A percentile compares a stretch with the other conserved stretches of the same genome.
Conservation (phyloP, 1,140 invertebrate genomes). For the Cataglyphis hispanica region DNA sequence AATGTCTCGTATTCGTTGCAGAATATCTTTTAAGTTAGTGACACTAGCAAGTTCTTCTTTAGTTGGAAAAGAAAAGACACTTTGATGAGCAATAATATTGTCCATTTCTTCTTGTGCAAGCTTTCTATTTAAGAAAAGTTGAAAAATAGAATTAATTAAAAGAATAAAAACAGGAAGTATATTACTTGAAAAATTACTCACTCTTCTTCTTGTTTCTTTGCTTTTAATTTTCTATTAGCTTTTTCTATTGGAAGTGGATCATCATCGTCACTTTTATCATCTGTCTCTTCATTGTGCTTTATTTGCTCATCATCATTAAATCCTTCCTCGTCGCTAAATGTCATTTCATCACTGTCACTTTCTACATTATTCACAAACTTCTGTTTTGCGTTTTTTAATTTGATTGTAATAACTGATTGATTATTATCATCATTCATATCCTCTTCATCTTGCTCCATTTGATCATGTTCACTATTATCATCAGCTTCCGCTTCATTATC, state of each 20-base stretch:
- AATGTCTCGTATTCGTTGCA: slow-evolving; percentile 96
- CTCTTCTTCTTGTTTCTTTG: slow-evolving; percentile 89
- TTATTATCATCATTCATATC: slow-evolving; percentile 85
- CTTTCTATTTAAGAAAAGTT: slow-evolving; percentile 86
- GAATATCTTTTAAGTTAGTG: slow-evolving; percentile 93
- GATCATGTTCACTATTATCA: slow-evolving; percentile 68
- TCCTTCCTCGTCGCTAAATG: slow-evolving; percentile 79
- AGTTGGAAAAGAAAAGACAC: slow-evolving; percentile 92
- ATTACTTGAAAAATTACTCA: slow-evolving; percentile 81
- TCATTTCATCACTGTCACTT: slow-evolving; percentile 81
- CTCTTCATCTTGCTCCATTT: slow-evolving; percentile 83
- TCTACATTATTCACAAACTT: slow-evolving; percentile 83
- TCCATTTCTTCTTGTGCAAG: slow-evolving; percentile 93
- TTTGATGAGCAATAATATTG: slow-evolving; percentile 91
- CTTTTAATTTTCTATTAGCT: slow-evolving; percentile 92
- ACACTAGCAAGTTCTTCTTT: slow-evolving; percentile 91
- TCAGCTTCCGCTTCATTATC: neutral
- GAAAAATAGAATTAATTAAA: neutral
- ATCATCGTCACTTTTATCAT: slow-evolving; percentile 87
- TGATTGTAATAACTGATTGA: slow-evolving; percentile 93
- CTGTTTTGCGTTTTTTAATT: slow-evolving; percentile 91
- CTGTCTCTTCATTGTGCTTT: slow-evolving; percentile 77
- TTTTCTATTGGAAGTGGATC: slow-evolving; percentile 95
- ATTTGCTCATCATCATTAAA: slow-evolving; percentile 79
- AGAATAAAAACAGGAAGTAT: slow-evolving; percentile 40